Conservation (phyloP, 1,140 invertebrate species). For the Gyrodactylus bullatarudis region DNA sequence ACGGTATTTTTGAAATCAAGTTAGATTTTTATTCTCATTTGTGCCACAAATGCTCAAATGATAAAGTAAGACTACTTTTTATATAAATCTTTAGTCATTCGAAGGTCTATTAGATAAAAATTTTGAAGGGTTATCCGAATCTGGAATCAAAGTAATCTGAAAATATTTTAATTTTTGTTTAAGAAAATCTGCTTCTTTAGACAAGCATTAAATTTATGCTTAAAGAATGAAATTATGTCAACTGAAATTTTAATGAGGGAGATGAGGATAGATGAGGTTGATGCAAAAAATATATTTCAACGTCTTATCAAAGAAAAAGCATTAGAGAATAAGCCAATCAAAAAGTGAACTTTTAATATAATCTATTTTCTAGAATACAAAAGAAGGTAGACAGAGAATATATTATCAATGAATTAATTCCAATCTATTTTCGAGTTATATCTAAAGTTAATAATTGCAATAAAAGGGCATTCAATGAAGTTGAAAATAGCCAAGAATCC, state of each 20-base stretch:
- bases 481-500: neutral
- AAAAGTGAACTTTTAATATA: neutral
- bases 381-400: neutral
- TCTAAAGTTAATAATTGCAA: neutral
- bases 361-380: neutral
- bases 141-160: no score
- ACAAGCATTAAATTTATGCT: neutral
- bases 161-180: no score
- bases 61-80: neutral
- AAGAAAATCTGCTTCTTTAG: neutral
- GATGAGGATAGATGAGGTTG: neutral
- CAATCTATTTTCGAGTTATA: neutral
- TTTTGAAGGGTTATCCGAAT: neutral
- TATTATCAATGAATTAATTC: neutral
- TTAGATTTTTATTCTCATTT: slow-evolving; percentile 14
- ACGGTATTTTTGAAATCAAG: slow-evolving; percentile 13
- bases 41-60: slow-evolving; percentile 15
- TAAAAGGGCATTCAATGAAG: neutral
- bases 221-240: neutral
- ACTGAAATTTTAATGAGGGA: neutral
- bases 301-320: neutral
- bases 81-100: neutral
- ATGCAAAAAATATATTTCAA: neutral
- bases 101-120: neutral
- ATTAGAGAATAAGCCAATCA: neutral